These are phyloP conservation scores for Pogonognathellus flavescens DNA, from an alignment of 1,140 invertebrate species.

Conservation along the genomic window DNA sequence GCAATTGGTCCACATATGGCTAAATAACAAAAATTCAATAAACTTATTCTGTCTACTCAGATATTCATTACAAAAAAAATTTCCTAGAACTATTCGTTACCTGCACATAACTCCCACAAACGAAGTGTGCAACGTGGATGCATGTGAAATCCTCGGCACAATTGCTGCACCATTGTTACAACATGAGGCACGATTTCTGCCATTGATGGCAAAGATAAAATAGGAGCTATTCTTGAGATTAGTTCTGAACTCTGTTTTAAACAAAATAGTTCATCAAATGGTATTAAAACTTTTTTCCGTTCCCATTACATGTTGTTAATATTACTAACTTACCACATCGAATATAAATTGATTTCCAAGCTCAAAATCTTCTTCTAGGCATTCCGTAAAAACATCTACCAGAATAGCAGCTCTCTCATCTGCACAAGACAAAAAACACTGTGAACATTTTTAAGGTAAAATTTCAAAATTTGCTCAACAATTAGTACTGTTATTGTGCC, in stretches of 20 bases:
- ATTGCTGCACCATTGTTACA: constrained; percentile 53
- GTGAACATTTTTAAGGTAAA: too few relatives aligned
- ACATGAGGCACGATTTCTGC: constrained; percentile 6
- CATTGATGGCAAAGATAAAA: not conserved
- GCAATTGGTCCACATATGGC: constrained; percentile 18
- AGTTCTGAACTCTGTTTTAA: constrained; percentile 40
- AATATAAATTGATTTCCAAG: constrained; percentile 50
- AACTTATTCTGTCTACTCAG: not conserved
- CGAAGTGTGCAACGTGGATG: constrained; percentile 40
- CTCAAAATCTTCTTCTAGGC: constrained; percentile 7
- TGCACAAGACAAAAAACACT: constrained; percentile 32
- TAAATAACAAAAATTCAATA: not conserved
- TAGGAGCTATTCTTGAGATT: not conserved
- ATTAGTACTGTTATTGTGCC: not conserved
- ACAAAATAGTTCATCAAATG: too few relatives aligned
- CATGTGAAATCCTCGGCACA: constrained; percentile 55
- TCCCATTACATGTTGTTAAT: too few relatives aligned
- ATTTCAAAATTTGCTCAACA: too few relatives aligned
- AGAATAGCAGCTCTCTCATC: constrained; percentile 52
- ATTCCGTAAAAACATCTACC: constrained; percentile 18
- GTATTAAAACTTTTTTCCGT: too few relatives aligned
- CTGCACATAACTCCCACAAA: constrained; percentile 61
- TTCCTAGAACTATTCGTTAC: constrained; percentile 30
- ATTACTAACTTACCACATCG: constrained; percentile 51
- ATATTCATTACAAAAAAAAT: not conserved